These are phyloP conservation scores for Leucania comma DNA, from an alignment of 2,888 invertebrate species.

Conservation along the genomic window DNA sequence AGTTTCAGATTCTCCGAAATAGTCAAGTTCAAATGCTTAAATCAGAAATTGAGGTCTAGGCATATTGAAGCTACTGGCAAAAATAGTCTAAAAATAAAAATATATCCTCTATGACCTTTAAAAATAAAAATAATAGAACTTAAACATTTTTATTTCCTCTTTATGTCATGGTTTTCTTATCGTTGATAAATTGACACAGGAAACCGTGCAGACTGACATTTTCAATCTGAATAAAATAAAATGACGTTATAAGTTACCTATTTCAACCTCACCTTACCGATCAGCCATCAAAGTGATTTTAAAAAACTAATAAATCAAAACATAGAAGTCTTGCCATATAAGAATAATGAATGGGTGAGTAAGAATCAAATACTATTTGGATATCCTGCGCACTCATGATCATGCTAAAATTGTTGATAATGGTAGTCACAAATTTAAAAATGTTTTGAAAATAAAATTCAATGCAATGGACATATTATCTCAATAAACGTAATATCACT, in stretches of 20 bases:
- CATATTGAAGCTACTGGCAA: too few species aligned
- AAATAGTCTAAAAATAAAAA: background rate
- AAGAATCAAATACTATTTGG: background rate
- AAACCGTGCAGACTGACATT: conserved; percentile 37
- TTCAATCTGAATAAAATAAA: conserved; percentile 23
- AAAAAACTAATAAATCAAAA: conserved; percentile 25
- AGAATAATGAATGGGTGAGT: conserved; percentile 13
- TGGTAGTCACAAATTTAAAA: background rate
- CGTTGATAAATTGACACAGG: conserved; percentile 39
- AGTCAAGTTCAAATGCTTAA: too few species aligned
- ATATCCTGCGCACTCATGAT: background rate
- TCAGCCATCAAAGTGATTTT: conserved; percentile 13
- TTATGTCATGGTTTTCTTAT: background rate
- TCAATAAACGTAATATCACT: too few species aligned
- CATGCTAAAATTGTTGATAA: background rate
- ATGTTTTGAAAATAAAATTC: too few species aligned
- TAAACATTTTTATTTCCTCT: background rate
- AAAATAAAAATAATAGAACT: background rate
- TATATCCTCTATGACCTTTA: background rate
- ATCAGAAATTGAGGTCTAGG: too few species aligned
- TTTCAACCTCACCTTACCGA: conserved; percentile 13
- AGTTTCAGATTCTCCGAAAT: too few species aligned
- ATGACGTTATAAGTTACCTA: conserved; percentile 28
- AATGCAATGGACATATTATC: too few species aligned
- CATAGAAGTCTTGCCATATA: conserved; percentile 34